Evolutionary conservation across 1,140 invertebrate genomes (phyloP).

Genomic region (Micrasema minimum): DNA sequence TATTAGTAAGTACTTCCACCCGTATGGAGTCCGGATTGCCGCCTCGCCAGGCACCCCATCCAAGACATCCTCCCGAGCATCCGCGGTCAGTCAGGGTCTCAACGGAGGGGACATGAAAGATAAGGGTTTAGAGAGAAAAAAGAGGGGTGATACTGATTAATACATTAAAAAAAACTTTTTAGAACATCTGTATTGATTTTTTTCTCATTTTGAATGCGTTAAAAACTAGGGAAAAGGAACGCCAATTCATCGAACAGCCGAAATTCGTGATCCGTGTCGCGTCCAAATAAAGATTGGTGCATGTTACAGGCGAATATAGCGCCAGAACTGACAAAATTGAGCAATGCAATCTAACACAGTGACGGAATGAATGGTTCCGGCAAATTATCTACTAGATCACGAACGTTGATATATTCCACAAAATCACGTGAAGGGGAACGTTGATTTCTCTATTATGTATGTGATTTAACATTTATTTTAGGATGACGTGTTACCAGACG

Average conservation of each 20-base stretch:
- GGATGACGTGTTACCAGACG: background rate
- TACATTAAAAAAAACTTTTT: too few species aligned
- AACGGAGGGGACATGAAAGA: too few species aligned
- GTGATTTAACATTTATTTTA: conserved; percentile 1
- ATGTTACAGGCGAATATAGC: conserved; percentile 20
- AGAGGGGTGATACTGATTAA: too few species aligned
- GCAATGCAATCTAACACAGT: conserved; percentile 50
- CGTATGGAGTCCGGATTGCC: too few species aligned
- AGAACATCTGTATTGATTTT: too few species aligned
- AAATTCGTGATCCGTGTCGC: conserved; percentile 39
- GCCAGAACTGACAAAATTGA: conserved; percentile 49
- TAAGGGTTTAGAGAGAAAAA: too few species aligned
- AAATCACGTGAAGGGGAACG: conserved; percentile 1
- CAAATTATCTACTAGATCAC: conserved; percentile 43
- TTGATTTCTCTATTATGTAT: conserved; percentile 23
- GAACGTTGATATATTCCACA: conserved; percentile 17
- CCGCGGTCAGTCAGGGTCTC: too few species aligned
- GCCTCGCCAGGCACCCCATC: too few species aligned
- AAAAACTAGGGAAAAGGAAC: background rate
- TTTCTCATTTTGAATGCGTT: too few species aligned
- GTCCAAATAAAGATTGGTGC: conserved; percentile 28
- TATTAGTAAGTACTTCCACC: too few species aligned
- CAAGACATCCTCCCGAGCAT: too few species aligned
- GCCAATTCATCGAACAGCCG: conserved; percentile 10
- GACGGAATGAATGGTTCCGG: conserved; percentile 33